A percentile compares a stretch with the other conserved stretches of the same genome.
Conservation (phyloP, 1,140 invertebrate species). For the Elysia chlorotica region DNA sequence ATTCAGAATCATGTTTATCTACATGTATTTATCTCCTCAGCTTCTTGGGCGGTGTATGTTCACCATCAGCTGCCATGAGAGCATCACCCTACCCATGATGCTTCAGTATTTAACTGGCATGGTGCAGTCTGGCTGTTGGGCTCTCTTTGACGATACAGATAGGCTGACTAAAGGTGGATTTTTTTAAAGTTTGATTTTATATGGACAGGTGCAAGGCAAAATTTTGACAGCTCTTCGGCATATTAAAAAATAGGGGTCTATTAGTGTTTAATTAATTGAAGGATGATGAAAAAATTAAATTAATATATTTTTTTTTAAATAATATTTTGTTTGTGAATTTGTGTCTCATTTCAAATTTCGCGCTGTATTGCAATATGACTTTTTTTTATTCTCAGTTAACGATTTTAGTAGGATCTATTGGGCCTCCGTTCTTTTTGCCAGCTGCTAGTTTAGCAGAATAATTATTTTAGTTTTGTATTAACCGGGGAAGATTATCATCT, state of each 20-base stretch:
- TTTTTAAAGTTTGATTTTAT: too few relatives aligned
- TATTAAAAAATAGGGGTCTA: too few relatives aligned
- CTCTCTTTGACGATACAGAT: constrained; percentile 88
- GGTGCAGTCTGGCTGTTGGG: constrained; percentile 72
- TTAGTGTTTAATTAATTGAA: too few relatives aligned
- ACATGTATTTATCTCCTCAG: constrained; percentile 30
- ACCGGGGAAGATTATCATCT: too few relatives aligned
- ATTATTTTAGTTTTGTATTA: too few relatives aligned
- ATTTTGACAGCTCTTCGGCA: too few relatives aligned
- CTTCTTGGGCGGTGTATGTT: constrained; percentile 52
- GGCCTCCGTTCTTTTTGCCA: too few relatives aligned
- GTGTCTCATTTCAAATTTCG: background rate
- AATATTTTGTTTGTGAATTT: background rate
- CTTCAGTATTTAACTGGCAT: constrained; percentile 56
- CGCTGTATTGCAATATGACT: background rate
- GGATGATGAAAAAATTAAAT: too few relatives aligned
- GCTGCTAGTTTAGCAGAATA: too few relatives aligned
- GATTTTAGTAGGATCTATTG: too few relatives aligned
- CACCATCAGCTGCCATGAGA: constrained; percentile 52
- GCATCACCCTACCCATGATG: constrained; percentile 49
- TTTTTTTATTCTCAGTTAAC: too few relatives aligned
- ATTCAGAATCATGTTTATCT: background rate
- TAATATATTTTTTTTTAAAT: background rate
- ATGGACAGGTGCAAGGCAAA: too few relatives aligned
- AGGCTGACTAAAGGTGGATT: constrained; percentile 77